Evolutionary conservation across 2,797 vertebrate species (phyloP), one percentile per base, ranked within the genome.

Genomic region (Limnodromus scolopaceus): DNA sequence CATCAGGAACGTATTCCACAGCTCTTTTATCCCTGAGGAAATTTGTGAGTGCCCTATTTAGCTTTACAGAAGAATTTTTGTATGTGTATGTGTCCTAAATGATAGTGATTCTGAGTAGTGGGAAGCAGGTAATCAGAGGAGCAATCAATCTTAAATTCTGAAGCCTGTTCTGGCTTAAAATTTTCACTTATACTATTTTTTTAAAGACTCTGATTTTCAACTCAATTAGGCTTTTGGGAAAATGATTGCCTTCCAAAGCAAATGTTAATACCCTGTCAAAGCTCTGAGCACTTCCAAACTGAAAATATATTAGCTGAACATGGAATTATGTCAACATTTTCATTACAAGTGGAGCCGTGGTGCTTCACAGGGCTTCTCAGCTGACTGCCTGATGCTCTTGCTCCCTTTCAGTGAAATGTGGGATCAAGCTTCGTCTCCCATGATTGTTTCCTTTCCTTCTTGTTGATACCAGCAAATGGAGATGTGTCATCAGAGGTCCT

Each of bases 231-330:
- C 89, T 94, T 96, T 96, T 66, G 95, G 93, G 96, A 95, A 92
- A 96, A 96, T 90, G n/a, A 69, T 90, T 92, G 94, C 79, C 45
- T 96, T 97, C 96, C 96, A 96, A 95, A 92, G 95, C 96, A 97
- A 97, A 96, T 60, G 85, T 96, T 96, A 92, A 94, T 95, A 76
- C 70, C 57, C 83, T 93, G 85, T 97, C 92, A 95, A 95, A 92
- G 48, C 80, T 87, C 69, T 76, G 92, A 96, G 89, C 83, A 89
- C 85, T 97, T 92, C 89, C 91, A 95, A 95, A 93, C 83, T 95
- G 93, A 92, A 95, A 96, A 94, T 92, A 92, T 84, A 96, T 96
- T 95, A 96, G 77, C 87, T 95, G 95, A 95, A 87, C 74, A 82
- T 84, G 85, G 80, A 97, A 86, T 90, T 94, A 94, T 93, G 87